Base-by-base conservation (phyloP, 1,140 invertebrate genomes). In the Sesamia nonagrioides region DNA sequence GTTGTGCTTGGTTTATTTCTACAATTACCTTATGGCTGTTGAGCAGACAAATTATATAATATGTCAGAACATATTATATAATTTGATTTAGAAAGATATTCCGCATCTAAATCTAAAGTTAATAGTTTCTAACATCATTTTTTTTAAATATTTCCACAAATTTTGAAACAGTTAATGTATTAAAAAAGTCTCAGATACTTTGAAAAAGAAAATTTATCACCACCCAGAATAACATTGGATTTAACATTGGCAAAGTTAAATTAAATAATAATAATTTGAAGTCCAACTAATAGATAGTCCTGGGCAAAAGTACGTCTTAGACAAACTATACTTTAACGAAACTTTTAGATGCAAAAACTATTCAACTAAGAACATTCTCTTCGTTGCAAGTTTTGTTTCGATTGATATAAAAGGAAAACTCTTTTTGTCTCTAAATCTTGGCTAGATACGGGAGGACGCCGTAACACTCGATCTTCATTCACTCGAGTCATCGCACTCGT, bases 401-500 rank as follows among this genome's bases (percentile, higher is more conserved):
- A 74, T 74, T 76, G 73, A 63, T 76, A 63, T 76, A 50, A 76
- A 76, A 63, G 73, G 73, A 63, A 37, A 63, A 50, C 37, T 66
- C 37, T 50, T 48, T 52, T 63, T 48, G 21, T 58, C 56, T 58
- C 42, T 76, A 40, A 58, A 50, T 50, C 71, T 56, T 45, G 71
- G 52, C 71, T 52, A 73, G 71, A 73, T 60, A 73, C 35, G 52
- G 15, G 71, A 18, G 18, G 63, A 72, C 50, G 72, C 61, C 72
- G 73, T 52, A 63, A 76, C 73, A 76, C 73, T 76, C 73, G 60
- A 76, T 76, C 73, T 76, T 76, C 73, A 76, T 76, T 76, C 73
- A 52, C 40, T 17, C 58, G 80, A 83, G 73, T 82, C 69, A 82
- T 63, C 81, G 77, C 71, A 80, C 78, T 83, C 69, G 60, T 50